Conservation (phyloP, 2,113 vertebrate genomes). For the Myocastor coypus region DNA sequence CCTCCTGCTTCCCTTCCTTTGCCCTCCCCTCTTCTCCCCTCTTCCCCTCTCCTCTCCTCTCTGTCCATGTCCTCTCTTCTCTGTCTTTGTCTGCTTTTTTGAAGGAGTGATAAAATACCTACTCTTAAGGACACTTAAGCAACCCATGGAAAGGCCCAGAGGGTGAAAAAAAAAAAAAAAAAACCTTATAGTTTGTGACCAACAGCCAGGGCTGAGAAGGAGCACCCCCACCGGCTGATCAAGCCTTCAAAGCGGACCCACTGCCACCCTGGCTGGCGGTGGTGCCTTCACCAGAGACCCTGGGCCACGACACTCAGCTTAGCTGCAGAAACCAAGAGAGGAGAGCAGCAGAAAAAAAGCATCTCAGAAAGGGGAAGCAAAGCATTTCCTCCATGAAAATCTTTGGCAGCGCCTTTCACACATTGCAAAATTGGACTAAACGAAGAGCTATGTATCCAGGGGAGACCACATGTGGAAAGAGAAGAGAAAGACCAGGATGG, state of each 20-base stretch:
- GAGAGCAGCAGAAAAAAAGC: neutral
- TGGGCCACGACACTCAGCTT: neutral
- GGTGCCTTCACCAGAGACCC: neutral
- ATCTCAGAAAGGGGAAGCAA: neutral
- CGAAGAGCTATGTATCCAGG: neutral
- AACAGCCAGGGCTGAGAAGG: neutral
- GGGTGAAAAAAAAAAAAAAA: neutral
- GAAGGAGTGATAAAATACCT: neutral
- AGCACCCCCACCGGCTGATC: neutral
- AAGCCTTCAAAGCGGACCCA: neutral
- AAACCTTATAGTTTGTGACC: neutral
- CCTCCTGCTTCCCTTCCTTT: too few relatives aligned
- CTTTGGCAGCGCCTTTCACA: neutral
- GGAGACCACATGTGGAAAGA: neutral
- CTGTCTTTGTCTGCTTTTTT: neutral
- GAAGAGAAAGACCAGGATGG: neutral
- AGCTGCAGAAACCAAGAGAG: neutral
- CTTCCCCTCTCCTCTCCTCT: accelerated
- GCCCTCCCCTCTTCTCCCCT: too few relatives aligned
- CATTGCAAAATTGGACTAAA: neutral
- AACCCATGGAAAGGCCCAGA: neutral
- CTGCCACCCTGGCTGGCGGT: too few relatives aligned
- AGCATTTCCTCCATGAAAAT: neutral
- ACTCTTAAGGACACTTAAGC: neutral
- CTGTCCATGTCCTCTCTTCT: too few relatives aligned